Conservation (phyloP, 2,797 vertebrate species). For the Enteromius thamalakanensis region DNA sequence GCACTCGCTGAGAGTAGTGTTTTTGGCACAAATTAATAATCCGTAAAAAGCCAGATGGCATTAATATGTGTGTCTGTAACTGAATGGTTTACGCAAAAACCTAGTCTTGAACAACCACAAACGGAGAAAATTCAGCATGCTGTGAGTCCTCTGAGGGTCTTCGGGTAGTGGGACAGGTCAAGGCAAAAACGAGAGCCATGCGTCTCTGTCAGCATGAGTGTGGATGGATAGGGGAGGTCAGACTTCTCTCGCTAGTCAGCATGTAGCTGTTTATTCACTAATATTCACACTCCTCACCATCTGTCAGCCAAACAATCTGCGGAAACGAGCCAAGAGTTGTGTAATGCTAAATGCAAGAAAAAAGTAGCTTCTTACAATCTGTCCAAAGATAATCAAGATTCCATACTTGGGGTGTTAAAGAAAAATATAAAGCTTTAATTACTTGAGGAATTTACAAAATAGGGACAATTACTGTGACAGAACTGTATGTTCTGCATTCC, state of each 20-base stretch:
- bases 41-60: slow-evolving; percentile 21
- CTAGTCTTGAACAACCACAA: background rate
- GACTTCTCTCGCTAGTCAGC: slow-evolving; percentile 26
- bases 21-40: slow-evolving; percentile 1
- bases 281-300: slow-evolving; percentile 52
- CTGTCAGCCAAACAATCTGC: slow-evolving; percentile 39
- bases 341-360: slow-evolving; percentile 9
- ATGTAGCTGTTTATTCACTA: slow-evolving; percentile 42
- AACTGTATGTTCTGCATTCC: background rate
- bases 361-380: slow-evolving; percentile 18
- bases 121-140: background rate
- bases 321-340: slow-evolving; percentile 21
- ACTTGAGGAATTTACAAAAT: background rate
- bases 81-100: background rate
- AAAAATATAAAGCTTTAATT: background rate
- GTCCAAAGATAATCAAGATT: slow-evolving; percentile 6
- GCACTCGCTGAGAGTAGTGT: background rate
- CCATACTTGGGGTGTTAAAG: background rate
- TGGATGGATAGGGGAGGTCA: slow-evolving; percentile 20
- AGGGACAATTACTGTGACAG: background rate
- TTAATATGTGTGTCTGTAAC: slow-evolving; percentile 52
- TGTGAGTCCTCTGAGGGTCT: background rate
- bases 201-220: slow-evolving; percentile 47
- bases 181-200: slow-evolving; percentile 52
- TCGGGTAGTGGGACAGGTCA: slow-evolving; percentile 13